These are phyloP conservation scores for Scrobipalpa costella DNA, from an alignment of 2,888 invertebrate genomes.

Conservation along the genomic window DNA sequence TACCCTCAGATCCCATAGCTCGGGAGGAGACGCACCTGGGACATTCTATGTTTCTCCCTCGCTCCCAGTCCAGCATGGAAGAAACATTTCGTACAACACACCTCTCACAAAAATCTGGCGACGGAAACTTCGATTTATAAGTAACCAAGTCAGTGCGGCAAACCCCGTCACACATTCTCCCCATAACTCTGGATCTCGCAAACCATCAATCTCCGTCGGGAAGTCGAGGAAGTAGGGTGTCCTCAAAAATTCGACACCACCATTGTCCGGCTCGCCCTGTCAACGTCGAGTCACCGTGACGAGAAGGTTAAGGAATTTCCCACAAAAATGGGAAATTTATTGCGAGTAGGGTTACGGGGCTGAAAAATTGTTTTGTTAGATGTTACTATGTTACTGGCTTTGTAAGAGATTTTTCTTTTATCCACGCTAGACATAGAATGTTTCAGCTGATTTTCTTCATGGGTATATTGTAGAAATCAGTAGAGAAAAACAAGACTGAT, in stretches of 20 bases:
- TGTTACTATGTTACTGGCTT: neutral
- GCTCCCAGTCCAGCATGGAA: no score
- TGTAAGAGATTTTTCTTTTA: neutral
- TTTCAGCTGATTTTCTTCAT: no score
- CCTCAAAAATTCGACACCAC: slow-evolving; percentile 66
- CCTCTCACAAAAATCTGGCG: no score
- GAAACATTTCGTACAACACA: no score
- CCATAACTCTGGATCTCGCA: slow-evolving; percentile 11
- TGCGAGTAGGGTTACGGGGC: neutral
- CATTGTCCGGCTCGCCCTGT: slow-evolving; percentile 45
- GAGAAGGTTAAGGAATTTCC: slow-evolving; percentile 32
- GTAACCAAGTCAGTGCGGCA: slow-evolving; percentile 12
- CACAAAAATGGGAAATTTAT: slow-evolving; percentile 32
- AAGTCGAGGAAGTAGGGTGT: slow-evolving; percentile 47
- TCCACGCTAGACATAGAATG: no score
- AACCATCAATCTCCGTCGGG: slow-evolving; percentile 64
- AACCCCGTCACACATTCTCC: slow-evolving; percentile 9
- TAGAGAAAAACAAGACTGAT: no score
- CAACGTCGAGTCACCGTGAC: slow-evolving; percentile 38
- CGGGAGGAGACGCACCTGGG: no score
- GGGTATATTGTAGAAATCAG: no score
- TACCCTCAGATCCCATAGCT: no score
- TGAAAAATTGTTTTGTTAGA: neutral
- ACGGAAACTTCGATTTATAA: neutral
- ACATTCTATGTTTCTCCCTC: no score